These are phyloP conservation scores for Campylomormyrus tamandua DNA, from an alignment of 2,113 vertebrate species.

Conservation along the genomic window DNA sequence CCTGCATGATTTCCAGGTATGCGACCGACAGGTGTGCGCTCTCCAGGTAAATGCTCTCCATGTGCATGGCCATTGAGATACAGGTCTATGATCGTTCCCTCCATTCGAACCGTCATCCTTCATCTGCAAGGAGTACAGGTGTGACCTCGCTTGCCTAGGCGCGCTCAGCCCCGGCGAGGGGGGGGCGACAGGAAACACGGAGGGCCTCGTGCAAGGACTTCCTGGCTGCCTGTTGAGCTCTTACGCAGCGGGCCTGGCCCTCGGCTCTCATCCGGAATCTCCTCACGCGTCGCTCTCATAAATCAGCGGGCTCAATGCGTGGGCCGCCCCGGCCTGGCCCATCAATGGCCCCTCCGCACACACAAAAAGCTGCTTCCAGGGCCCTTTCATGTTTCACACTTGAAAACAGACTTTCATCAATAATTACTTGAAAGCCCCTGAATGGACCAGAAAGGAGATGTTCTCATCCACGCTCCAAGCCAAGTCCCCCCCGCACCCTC, in stretches of 20 bases:
- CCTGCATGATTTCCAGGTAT: not conserved
- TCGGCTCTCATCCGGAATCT: constrained; percentile 5
- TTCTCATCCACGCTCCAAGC: constrained; percentile 28
- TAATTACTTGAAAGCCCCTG: constrained; percentile 24
- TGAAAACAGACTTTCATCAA: constrained; percentile 42
- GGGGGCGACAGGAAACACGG: not conserved
- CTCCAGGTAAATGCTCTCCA: not conserved
- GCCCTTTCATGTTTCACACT: constrained; percentile 44
- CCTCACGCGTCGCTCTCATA: constrained; percentile 6
- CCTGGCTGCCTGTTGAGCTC: not conserved
- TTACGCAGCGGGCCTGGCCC: not conserved
- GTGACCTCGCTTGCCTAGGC: not conserved
- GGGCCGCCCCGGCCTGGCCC: not conserved
- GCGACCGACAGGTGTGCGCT: not conserved
- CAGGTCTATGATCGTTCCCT: not conserved
- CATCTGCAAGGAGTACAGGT: not conserved
- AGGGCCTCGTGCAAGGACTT: not conserved
- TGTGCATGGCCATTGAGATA: not conserved
- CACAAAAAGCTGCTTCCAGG: constrained; percentile 35
- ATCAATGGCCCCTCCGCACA: constrained; percentile 7
- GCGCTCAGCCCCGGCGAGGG: not conserved
- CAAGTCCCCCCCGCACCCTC: not conserved
- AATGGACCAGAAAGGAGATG: constrained; percentile 26
- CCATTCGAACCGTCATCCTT: not conserved
- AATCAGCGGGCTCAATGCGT: constrained; percentile 1